phyloP scores from a whole-genome alignment of 1,140 invertebrate genomes.

The Spodoptera frugiperda region DNA sequence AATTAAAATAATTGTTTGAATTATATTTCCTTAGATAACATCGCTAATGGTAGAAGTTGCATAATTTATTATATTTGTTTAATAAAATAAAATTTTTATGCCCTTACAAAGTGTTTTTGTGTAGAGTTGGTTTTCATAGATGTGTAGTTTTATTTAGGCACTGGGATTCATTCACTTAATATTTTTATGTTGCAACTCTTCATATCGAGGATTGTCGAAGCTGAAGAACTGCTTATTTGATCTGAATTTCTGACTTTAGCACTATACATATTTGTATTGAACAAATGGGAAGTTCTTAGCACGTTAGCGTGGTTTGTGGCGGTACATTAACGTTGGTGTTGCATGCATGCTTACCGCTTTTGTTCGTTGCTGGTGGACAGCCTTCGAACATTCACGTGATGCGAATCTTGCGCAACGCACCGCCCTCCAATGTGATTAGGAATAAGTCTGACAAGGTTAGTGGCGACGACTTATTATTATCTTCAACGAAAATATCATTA shows the following conservation, averaged over 20 bases:
- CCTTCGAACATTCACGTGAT: conserved; percentile 92
- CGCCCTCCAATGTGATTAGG: conserved; percentile 93
- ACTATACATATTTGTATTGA: no score
- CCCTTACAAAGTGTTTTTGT: conserved; percentile 62
- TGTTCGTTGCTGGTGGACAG: conserved; percentile 78
- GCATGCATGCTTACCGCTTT: conserved; percentile 77
- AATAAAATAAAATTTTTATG: conserved; percentile 64
- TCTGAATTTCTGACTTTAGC: no score
- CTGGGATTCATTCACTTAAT: neutral
- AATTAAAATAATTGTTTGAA: conserved; percentile 48
- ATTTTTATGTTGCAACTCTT: conserved; percentile 12
- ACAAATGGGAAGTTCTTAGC: conserved; percentile 27
- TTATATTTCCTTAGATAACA: conserved; percentile 49
- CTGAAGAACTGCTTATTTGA: no score
- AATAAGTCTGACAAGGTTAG: conserved; percentile 95
- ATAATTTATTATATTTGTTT: conserved; percentile 73
- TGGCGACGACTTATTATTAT: conserved; percentile 48
- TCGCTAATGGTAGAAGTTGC: conserved; percentile 59
- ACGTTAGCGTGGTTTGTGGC: neutral
- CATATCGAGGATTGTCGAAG: no score
- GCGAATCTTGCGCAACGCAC: conserved; percentile 91
- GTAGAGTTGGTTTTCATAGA: conserved; percentile 52
- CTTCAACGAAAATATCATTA: neutral
- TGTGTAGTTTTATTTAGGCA: conserved; percentile 15
- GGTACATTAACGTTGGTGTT: conserved; percentile 57